A percentile compares a stretch with the other conserved stretches of the same genome.
Conservation (phyloP, 2,888 invertebrate genomes). For the Hymenopus coronatus region DNA sequence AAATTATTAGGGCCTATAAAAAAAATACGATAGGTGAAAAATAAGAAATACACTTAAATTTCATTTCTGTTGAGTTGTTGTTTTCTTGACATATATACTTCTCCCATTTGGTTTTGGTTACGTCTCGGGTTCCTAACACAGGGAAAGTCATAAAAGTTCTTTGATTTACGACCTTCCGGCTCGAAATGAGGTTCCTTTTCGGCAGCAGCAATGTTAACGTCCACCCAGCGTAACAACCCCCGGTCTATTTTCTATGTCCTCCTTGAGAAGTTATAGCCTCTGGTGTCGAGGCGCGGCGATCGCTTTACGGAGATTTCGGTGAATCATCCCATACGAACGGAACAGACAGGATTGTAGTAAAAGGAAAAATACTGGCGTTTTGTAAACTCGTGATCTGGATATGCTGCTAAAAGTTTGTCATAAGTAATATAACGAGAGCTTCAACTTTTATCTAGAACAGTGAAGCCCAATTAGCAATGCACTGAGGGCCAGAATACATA, state of each 20-base stretch:
- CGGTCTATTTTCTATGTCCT: not conserved
- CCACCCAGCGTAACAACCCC: not conserved
- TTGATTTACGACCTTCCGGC: not conserved
- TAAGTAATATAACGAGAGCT: too few relatives aligned
- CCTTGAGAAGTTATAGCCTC: not conserved
- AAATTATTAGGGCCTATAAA: too few relatives aligned
- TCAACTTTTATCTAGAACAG: too few relatives aligned
- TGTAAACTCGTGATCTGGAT: too few relatives aligned
- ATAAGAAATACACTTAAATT: not conserved
- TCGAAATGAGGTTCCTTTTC: not conserved
- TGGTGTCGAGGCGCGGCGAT: not conserved
- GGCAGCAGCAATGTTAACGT: not conserved
- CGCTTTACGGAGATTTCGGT: not conserved
- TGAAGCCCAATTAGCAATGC: too few relatives aligned
- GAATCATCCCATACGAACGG: not conserved
- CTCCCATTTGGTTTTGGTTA: not conserved
- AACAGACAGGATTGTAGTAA: not conserved
- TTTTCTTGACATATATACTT: not conserved
- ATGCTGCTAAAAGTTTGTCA: too few relatives aligned
- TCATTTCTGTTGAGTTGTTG: not conserved
- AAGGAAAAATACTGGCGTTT: not conserved
- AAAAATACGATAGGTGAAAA: not conserved
- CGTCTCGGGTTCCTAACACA: not conserved
- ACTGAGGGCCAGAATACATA: too few relatives aligned
- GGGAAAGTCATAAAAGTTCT: not conserved